Evolutionary conservation across 2,888 invertebrate species (phyloP).

Genomic region (Cataglyphis albicans): DNA sequence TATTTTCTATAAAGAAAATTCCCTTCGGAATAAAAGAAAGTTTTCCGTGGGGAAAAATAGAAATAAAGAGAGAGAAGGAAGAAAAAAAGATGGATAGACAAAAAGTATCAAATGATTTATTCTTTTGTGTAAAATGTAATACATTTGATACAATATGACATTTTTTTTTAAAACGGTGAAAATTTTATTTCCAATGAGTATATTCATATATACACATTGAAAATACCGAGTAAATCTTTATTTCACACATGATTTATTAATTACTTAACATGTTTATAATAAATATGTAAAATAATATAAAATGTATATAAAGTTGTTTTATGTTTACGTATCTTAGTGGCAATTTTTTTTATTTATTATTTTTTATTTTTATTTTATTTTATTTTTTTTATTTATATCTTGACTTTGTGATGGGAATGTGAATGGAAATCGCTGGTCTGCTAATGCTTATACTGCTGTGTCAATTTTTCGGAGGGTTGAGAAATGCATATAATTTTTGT

Average conservation of each 20-base stretch:
- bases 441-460: neutral
- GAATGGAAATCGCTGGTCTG: neutral
- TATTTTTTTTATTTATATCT: neutral
- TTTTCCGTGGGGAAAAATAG: constrained; percentile 17
- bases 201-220: neutral
- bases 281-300: neutral
- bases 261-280: neutral
- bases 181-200: neutral
- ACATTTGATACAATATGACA: neutral
- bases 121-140: constrained; percentile 12
- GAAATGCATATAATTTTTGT: constrained; percentile 59
- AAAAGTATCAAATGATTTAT: constrained; percentile 3
- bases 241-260: neutral
- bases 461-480: neutral
- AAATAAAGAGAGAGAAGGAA: constrained; percentile 19
- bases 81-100: neutral
- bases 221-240: neutral
- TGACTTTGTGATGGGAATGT: neutral
- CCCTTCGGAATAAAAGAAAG: constrained; percentile 41
- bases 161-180: constrained; percentile 4
- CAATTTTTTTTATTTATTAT: neutral
- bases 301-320: neutral
- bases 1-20: constrained; percentile 53
- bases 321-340: neutral
- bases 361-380: too few species aligned